Conservation (phyloP, 2,888 invertebrate genomes). For the Diploptera punctata region DNA sequence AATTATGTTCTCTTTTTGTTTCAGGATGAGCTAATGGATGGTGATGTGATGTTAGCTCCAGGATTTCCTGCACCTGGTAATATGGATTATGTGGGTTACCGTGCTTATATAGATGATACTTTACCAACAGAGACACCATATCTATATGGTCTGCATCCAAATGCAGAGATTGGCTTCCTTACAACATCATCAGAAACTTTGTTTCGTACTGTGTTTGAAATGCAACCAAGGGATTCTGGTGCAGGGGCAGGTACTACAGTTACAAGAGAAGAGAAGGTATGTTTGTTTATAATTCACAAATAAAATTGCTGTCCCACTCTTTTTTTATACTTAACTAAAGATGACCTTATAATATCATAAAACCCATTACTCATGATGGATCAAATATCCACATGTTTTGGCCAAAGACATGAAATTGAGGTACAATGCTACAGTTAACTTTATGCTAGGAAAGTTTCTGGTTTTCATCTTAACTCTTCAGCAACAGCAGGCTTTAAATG, state of each 20-base stretch:
- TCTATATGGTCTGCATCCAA: constrained; percentile 91
- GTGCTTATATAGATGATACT: constrained; percentile 84
- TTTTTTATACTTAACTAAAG: too few species aligned
- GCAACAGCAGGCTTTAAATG: too few species aligned
- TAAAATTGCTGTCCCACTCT: too few species aligned
- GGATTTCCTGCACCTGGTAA: constrained; percentile 88
- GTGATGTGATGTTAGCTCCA: constrained; percentile 77
- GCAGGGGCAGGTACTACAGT: constrained; percentile 71
- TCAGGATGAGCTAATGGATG: constrained; percentile 64
- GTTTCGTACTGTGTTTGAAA: constrained; percentile 84
- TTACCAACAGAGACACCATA: constrained; percentile 89
- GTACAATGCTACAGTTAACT: too few species aligned
- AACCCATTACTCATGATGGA: too few species aligned
- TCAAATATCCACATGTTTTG: too few species aligned
- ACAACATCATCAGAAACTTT: constrained; percentile 85
- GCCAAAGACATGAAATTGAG: too few species aligned
- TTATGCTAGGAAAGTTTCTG: too few species aligned
- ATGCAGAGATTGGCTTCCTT: constrained; percentile 93
- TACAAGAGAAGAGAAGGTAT: constrained; percentile 82
- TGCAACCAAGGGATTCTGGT: constrained; percentile 86
- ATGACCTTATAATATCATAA: too few species aligned
- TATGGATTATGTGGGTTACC: constrained; percentile 86
- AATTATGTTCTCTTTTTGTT: background rate
- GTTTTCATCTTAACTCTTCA: too few species aligned
- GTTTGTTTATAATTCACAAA: too few species aligned